phyloP scores from a whole-genome alignment of 1,140 invertebrate species.

The Solenopsis invicta region DNA sequence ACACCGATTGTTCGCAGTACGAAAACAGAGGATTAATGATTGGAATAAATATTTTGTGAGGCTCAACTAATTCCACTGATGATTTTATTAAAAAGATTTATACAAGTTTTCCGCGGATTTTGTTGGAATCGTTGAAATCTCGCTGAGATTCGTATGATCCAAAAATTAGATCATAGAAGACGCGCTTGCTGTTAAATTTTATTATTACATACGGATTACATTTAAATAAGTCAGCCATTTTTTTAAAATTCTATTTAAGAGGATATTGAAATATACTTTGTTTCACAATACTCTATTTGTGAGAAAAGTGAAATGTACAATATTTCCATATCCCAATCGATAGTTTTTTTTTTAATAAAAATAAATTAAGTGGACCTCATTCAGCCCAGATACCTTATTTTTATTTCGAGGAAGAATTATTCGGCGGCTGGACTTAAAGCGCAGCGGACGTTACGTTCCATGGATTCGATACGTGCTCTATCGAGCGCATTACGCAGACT shows the following conservation, averaged over 20 bases:
- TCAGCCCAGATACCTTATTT: neutral
- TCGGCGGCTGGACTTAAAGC: slow-evolving; percentile 45
- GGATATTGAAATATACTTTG: too few species aligned
- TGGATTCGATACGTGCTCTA: slow-evolving; percentile 27
- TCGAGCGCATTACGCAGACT: slow-evolving; percentile 48
- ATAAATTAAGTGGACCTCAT: too few species aligned
- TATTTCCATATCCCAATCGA: too few species aligned
- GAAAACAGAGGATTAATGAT: slow-evolving; percentile 2
- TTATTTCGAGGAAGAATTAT: neutral
- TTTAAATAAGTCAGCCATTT: neutral
- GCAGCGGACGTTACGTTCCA: slow-evolving; percentile 25
- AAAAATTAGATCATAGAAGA: slow-evolving; percentile 17
- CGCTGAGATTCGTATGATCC: neutral
- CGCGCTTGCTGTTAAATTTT: neutral
- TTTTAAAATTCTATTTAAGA: too few species aligned
- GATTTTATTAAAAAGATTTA: slow-evolving; percentile 16
- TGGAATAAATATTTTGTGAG: neutral
- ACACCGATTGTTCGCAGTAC: neutral
- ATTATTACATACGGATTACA: neutral
- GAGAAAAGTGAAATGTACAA: too few species aligned
- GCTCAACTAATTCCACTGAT: neutral
- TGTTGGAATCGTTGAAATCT: neutral
- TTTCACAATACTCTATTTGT: too few species aligned
- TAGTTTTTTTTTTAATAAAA: too few species aligned
- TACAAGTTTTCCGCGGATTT: neutral